Evolutionary conservation across 2,888 invertebrate genomes (phyloP), one percentile per base, ranked within the genome.

Genomic region (Galeruca laticollis): DNA sequence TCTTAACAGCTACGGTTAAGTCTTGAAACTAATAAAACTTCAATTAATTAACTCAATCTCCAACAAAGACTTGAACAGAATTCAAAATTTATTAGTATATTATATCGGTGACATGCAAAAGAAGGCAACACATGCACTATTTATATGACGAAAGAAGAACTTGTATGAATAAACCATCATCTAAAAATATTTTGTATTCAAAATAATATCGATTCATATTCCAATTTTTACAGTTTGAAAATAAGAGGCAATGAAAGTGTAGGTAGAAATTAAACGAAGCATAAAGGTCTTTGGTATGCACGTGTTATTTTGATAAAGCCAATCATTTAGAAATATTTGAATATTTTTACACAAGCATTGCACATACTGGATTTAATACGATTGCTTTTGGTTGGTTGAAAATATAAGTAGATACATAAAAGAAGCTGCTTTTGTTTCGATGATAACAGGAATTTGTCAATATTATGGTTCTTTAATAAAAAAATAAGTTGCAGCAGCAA

Each of bases 231-330:
- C n/a, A 40, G 20, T 49, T 49, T 49, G 1, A 49, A 49, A 49
- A 49, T 21, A 49, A 52, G 21, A 52, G 52, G 52, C 52, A 13
- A 21, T 26, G 10, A 26, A 26, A 52, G 9, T 52, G 13, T 11
- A 26, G 21, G 10, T 52, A 52, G 6, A 13, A 52, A 52, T 52
- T 3, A 26, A 52, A 52, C 52, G 26, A 26, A 52, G 52, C 52
- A 26, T 52, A 52, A 52, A 52, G 52, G 52, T 52, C n/a, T 52
- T 52, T 52, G 52, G 52, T 52, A 52, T 52, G 52, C 52, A 52
- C 13, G 52, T 52, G 52, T 21, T 52, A 52, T 26, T 26, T 13
- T 13, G 10, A 11, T 26, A 26, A 13, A 52, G 51, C 51, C 18
- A 51, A 51, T 51, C 18, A 18, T 51, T 13, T 6, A 43, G 43